Conservation (phyloP, 2,797 vertebrate genomes). For the Phrynocephalus vlangalii region DNA sequence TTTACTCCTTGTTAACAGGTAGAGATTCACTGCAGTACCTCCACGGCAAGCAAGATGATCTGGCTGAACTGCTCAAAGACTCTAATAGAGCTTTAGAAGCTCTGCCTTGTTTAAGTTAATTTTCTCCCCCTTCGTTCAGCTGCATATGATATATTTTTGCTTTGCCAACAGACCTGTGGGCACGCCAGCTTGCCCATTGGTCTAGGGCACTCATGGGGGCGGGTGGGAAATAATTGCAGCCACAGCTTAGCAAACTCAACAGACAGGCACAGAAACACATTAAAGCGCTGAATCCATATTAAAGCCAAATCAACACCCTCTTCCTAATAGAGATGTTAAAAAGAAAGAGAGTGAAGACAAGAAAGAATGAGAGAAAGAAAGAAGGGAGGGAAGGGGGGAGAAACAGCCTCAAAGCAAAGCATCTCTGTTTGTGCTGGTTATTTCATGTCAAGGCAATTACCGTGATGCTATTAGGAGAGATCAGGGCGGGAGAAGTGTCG, state of each 20-base stretch:
- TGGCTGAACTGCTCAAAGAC: conserved; percentile 31
- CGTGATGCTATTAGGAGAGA: conserved; percentile 80
- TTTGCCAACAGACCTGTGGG: conserved; percentile 13
- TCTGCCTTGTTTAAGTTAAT: conserved; percentile 60
- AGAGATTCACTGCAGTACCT: conserved; percentile 37
- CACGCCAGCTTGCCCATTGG: neutral
- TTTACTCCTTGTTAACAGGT: conserved; percentile 44
- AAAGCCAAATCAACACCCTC: conserved; percentile 75
- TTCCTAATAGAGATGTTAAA: conserved; percentile 61
- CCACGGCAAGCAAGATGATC: conserved; percentile 46
- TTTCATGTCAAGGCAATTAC: conserved; percentile 84
- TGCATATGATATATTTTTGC: conserved; percentile 24
- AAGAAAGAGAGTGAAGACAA: neutral
- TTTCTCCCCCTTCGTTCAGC: conserved; percentile 35
- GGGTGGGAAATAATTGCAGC: conserved; percentile 66
- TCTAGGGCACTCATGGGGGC: conserved; percentile 36
- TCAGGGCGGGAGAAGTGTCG: conserved; percentile 73
- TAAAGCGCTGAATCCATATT: conserved; percentile 62
- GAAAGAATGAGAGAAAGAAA: neutral
- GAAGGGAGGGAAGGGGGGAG: neutral
- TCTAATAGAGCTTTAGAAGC: conserved; percentile 48
- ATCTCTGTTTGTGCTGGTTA: conserved; percentile 75
- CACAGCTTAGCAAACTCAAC: conserved; percentile 56
- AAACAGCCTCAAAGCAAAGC: conserved; percentile 69
- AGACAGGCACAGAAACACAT: conserved; percentile 56